Percentiles rank a stretch among this genome's conserved stretches.
These are phyloP conservation scores for Drosophila histrio DNA, from an alignment of 2,888 invertebrate species.

Conservation along the genomic window DNA sequence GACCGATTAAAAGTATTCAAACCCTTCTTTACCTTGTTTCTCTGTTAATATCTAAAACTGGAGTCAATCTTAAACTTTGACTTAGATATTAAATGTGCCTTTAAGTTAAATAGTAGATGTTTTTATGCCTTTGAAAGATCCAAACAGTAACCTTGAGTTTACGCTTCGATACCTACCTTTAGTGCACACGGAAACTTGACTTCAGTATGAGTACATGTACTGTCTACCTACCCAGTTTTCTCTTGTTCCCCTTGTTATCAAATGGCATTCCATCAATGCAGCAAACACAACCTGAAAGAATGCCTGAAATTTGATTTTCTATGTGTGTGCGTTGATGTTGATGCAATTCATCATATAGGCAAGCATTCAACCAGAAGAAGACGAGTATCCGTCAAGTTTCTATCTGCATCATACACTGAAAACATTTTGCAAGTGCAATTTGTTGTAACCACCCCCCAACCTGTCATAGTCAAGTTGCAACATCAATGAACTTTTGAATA, in stretches of 20 bases:
- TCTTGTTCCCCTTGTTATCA: slow-evolving; percentile 50
- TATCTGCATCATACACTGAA: slow-evolving; percentile 21
- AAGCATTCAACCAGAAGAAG: slow-evolving; percentile 24
- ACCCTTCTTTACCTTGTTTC: no score
- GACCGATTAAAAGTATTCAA: no score
- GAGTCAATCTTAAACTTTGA: background rate
- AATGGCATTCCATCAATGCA: slow-evolving; percentile 66
- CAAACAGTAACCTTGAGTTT: slow-evolving; percentile 33
- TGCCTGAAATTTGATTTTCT: slow-evolving; percentile 64
- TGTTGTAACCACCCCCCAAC: slow-evolving; percentile 39
- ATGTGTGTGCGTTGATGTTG: slow-evolving; percentile 11
- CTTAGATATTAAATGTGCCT: no score
- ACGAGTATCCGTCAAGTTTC: slow-evolving; percentile 25
- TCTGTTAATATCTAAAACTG: no score
- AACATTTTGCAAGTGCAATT: slow-evolving; percentile 57
- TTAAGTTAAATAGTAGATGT: no score
- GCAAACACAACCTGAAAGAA: slow-evolving; percentile 39
- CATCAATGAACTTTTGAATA: slow-evolving; percentile 41
- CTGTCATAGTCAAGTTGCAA: slow-evolving; percentile 28
- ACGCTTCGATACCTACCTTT: slow-evolving; percentile 49
- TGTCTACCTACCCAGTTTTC: background rate
- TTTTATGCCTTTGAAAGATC: background rate
- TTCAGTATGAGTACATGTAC: slow-evolving; percentile 12
- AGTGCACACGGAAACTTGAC: slow-evolving; percentile 34
- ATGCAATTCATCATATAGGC: slow-evolving; percentile 41